Evolutionary conservation across 1,140 invertebrate species (phyloP), one percentile per base, ranked within the genome.

Genomic region (Lordiphosa clarofinis): DNA sequence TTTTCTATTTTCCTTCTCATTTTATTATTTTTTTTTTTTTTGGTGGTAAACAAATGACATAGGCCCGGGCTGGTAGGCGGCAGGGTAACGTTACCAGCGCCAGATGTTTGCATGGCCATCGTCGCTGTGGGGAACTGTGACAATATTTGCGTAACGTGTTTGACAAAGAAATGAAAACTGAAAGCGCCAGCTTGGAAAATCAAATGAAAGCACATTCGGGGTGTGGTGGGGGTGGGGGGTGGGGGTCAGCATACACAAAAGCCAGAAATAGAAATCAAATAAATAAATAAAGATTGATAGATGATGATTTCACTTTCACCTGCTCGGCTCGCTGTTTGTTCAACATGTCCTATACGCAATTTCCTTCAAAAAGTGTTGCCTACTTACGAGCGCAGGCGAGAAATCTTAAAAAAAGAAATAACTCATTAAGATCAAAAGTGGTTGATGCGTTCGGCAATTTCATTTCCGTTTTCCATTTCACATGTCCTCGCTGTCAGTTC

Each of bases 91-190:
- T 60, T 65, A 71, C 54, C 61, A 68, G 67, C 72, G 56, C 50
- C 62, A 82, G 70, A 63, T 82, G 76, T 82, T 81, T 81, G 75
- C 76, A 56, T 58, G 59, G 56, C 72, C 64, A 56, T 69, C 78
- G 72, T 78, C 64, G 63, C 76, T 46, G 43, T 46, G 43, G 78
- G 75, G 78, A 82, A 66, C 78, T 84, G 60, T 72, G 82, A 76
- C 73, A 84, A 84, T 84, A 84, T 84, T 84, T 84, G 79, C 79
- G 78, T 84, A 84, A 84, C 78, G 78, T 84, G 78, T 84, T 84
- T 84, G 78, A 78, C 78, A 84, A 84, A 84, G 78, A 84, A 84
- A 84, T 84, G 79, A 84, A 84, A 84, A 73, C 78, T 78, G 79
- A 84, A 84, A 84, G 78, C 78, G 78, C 68, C 78, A 84, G 78